phyloP scores from a whole-genome alignment of 1,140 invertebrate species.

The Lysiphlebus fabarum region DNA sequence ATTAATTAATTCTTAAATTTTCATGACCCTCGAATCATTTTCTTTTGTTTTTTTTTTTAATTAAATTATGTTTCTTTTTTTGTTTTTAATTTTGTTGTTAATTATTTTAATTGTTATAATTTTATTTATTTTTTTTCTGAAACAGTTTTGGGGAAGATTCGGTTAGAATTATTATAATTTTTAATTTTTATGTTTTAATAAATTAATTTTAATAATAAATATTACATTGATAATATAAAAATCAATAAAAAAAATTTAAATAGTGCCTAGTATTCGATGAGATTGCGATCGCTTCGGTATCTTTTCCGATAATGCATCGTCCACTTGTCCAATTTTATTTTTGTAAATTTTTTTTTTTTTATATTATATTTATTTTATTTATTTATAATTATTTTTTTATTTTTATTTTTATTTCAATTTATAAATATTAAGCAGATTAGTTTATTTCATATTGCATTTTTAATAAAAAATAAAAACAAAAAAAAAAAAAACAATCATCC shows the following conservation, averaged over 20 bases:
- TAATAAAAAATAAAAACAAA: conserved; percentile 13
- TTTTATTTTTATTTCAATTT: conserved; percentile 24
- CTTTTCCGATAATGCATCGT: conserved; percentile 19
- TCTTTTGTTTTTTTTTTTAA: too few species aligned
- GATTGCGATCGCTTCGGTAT: conserved; percentile 39
- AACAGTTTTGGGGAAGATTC: conserved; percentile 55
- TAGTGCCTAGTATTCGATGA: conserved; percentile 27
- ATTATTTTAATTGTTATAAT: neutral
- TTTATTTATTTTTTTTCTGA: conserved; percentile 37
- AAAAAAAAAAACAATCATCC: neutral
- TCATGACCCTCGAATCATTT: conserved; percentile 47
- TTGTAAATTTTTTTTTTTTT: conserved; percentile 11
- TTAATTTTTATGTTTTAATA: conserved; percentile 3
- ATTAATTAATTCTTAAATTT: conserved; percentile 41
- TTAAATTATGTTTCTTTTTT: too few species aligned
- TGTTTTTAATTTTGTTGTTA: too few species aligned
- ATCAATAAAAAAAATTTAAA: conserved; percentile 22
- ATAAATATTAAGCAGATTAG: conserved; percentile 46
- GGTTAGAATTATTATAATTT: conserved; percentile 9
- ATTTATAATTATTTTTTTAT: conserved; percentile 7
- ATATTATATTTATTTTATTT: conserved; percentile 14
- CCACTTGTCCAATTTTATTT: conserved; percentile 14
- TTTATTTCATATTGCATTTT: conserved; percentile 8
- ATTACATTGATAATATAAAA: conserved; percentile 16
- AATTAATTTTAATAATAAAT: neutral